Base-by-base conservation (phyloP, 2,113 vertebrate species). In the Machaerirhynchus nigripectus region DNA sequence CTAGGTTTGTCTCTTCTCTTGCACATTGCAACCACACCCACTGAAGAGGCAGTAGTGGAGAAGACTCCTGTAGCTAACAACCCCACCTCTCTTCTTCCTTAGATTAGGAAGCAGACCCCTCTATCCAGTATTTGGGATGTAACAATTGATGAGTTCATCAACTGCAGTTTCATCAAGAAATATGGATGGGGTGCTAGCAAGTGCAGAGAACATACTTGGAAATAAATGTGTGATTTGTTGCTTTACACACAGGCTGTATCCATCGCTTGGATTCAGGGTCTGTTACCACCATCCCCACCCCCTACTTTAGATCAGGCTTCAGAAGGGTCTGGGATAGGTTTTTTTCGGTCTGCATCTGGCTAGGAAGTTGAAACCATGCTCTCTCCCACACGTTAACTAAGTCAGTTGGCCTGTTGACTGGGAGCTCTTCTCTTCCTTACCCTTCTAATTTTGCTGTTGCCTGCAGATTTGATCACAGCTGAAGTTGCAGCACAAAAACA, bases 391-490 rank as follows among this genome's bases (percentile, higher is more conserved):
- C 37, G 52, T 53, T 79, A 74, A 31, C 67, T 27, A 76, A 46
- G 23, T 50, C 78, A 57, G 65, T 52, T 9, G 21, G 39, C 63
- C 74, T 19, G 11, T 37, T 74, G 68, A 59, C 20, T 68, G 64
- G 14, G 31, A 71, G 39, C 47, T 86, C 59, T 82, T 75, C 53
- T 77, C 20, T 68, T 75, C 63, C 19, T 80, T 52, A 83, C 24
- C 67, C 40, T 69, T 60, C 84, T 84, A 40, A 71, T 94, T 91
- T 76, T 93, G 70, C 84, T 69, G 37, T 39, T 59, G 89, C 26
- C 81, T 82, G 81, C 67, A 83, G 78, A 94, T 83, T 74, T 87
- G 74, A 52, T 80, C 71, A 61, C 81, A 91, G 80, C 68, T 89
- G 76, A 93, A 91, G 68, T 4, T 59, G 69, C 4, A 4, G 35